Conservation (phyloP, 2,113 vertebrate genomes). For the Bungarus multicinctus region DNA sequence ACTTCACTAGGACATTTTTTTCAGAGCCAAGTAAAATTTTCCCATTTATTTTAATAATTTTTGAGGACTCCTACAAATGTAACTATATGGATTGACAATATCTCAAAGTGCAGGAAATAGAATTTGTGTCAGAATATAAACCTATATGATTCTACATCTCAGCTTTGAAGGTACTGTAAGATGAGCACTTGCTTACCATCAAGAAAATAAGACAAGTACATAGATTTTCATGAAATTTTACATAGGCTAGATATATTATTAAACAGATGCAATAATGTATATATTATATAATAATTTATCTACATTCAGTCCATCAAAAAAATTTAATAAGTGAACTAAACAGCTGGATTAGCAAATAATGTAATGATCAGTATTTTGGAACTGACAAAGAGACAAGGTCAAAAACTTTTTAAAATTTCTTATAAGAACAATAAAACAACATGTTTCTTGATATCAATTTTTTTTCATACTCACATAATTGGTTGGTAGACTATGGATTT, state of each 20-base stretch:
- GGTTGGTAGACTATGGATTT: neutral
- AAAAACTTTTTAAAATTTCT: neutral
- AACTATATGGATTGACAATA: neutral
- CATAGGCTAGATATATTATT: neutral
- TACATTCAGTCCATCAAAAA: neutral
- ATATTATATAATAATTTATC: neutral
- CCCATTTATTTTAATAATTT: neutral
- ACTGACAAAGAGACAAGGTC: neutral
- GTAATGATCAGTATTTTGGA: neutral
- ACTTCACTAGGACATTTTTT: neutral
- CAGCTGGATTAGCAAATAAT: neutral
- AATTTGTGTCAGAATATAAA: neutral
- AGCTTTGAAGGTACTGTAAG: neutral
- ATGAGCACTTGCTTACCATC: neutral
- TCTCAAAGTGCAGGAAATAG: neutral
- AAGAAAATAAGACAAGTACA: neutral
- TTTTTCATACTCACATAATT: neutral
- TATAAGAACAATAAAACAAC: neutral
- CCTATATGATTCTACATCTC: neutral
- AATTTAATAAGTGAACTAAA: neutral
- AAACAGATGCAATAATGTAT: neutral
- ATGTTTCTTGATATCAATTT: neutral
- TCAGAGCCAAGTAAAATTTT: neutral
- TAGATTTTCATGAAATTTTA: neutral
- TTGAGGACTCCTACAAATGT: neutral